These are phyloP conservation scores for Kradibia gibbosae DNA, from an alignment of 1,140 invertebrate genomes.

Conservation along the genomic window DNA sequence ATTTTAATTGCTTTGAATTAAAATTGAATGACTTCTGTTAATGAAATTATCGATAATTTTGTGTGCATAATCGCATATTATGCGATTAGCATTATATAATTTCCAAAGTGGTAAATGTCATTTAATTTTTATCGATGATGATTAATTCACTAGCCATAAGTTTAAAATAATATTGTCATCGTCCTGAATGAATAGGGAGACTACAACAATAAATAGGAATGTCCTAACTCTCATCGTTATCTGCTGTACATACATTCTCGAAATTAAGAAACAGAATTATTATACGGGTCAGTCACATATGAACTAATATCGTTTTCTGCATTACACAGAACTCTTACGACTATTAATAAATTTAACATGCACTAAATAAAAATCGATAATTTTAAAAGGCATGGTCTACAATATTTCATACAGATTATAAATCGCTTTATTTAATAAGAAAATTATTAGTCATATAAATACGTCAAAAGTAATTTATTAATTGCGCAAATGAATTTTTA, in stretches of 20 bases:
- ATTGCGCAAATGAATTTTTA: not conserved
- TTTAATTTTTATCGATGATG: too few species aligned
- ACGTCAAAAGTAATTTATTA: not conserved
- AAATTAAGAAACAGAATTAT: not conserved
- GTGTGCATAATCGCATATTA: too few species aligned
- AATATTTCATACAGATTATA: not conserved
- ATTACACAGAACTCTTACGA: not conserved
- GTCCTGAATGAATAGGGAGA: not conserved
- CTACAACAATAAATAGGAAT: not conserved
- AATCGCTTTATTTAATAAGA: not conserved
- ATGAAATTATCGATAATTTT: too few species aligned
- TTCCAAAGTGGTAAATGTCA: too few species aligned
- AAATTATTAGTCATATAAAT: not conserved
- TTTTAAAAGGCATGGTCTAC: not conserved
- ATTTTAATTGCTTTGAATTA: too few species aligned
- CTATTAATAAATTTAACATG: not conserved
- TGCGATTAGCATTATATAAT: too few species aligned
- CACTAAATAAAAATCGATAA: not conserved
- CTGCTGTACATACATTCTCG: not conserved
- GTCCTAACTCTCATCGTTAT: not conserved
- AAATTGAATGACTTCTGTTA: too few species aligned
- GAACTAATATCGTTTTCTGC: not conserved
- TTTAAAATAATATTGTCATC: not conserved
- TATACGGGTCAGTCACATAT: not conserved
- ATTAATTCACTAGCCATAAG: too few species aligned